These are phyloP conservation scores for Euborellia annulipes DNA, from an alignment of 1,140 invertebrate genomes.

Conservation along the genomic window DNA sequence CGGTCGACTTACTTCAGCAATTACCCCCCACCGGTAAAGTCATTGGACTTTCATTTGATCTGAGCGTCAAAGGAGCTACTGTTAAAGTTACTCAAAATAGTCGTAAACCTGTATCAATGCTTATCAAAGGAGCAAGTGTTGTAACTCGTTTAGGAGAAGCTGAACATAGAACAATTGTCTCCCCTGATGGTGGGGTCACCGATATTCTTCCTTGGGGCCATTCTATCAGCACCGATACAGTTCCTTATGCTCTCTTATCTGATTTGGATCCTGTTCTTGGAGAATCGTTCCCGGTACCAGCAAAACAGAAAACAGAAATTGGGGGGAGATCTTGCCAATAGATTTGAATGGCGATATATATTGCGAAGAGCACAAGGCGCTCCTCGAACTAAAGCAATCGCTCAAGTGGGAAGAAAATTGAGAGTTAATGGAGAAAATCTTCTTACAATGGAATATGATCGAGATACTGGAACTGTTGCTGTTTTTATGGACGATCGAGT, in stretches of 20 bases:
- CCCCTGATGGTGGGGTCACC: conserved; percentile 66
- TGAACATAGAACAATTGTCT: conserved; percentile 59
- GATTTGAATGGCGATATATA: conserved; percentile 91
- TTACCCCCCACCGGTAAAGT: conserved; percentile 85
- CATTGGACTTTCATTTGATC: conserved; percentile 67
- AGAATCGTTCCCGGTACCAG: conserved; percentile 78
- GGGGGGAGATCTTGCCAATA: conserved; percentile 78
- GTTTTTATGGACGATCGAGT: conserved; percentile 78
- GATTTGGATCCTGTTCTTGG: conserved; percentile 69
- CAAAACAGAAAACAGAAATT: conserved; percentile 70
- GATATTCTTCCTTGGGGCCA: conserved; percentile 68
- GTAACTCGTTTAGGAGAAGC: conserved; percentile 50
- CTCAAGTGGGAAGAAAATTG: conserved; percentile 68
- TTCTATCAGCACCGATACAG: conserved; percentile 66
- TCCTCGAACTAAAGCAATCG: conserved; percentile 37
- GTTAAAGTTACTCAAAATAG: conserved; percentile 72
- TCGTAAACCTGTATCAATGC: conserved; percentile 60
- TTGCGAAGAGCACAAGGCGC: conserved; percentile 43
- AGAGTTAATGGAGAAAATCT: conserved; percentile 83
- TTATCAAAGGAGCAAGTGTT: conserved; percentile 76
- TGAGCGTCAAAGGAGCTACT: conserved; percentile 73
- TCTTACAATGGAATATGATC: conserved; percentile 81
- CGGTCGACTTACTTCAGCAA: conserved; percentile 72
- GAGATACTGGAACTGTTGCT: conserved; percentile 74
- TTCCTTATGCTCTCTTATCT: conserved; percentile 64